Evolutionary conservation across 2,797 vertebrate genomes (phyloP).

Genomic region (Chrysocyon brachyurus): DNA sequence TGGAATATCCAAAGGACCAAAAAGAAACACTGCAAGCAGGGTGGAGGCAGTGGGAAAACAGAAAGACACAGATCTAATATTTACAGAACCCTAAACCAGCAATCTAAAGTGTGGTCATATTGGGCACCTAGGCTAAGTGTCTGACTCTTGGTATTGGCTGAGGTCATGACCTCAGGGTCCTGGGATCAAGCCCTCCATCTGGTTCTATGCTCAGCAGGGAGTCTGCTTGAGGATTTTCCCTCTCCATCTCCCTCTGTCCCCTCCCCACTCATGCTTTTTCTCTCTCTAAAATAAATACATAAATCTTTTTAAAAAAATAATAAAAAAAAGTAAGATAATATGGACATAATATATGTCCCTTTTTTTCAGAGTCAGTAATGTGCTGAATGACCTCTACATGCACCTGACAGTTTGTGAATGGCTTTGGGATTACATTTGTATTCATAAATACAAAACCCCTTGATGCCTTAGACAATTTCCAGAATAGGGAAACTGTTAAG

Average conservation of each 20-base stretch:
- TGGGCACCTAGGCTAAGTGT: not conserved
- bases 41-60: not conserved
- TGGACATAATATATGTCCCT: not conserved
- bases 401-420: not conserved
- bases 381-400: not conserved
- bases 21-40: not conserved
- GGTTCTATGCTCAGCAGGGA: not conserved
- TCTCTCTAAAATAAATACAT: not conserved
- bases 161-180: not conserved
- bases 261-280: not conserved
- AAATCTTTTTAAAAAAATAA: not conserved
- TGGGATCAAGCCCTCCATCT: not conserved
- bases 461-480: not conserved
- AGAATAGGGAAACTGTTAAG: constrained; percentile 20
- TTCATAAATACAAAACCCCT: constrained; percentile 33
- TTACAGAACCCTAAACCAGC: not conserved
- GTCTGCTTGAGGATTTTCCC: not conserved
- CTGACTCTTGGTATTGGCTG: not conserved
- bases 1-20: not conserved
- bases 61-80: not conserved
- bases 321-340: not conserved
- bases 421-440: not conserved
- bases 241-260: not conserved
- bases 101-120: not conserved
- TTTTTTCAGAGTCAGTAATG: not conserved